Evolutionary conservation across 2,113 vertebrate species (phyloP).

Genomic region (Hystrix cristata): DNA sequence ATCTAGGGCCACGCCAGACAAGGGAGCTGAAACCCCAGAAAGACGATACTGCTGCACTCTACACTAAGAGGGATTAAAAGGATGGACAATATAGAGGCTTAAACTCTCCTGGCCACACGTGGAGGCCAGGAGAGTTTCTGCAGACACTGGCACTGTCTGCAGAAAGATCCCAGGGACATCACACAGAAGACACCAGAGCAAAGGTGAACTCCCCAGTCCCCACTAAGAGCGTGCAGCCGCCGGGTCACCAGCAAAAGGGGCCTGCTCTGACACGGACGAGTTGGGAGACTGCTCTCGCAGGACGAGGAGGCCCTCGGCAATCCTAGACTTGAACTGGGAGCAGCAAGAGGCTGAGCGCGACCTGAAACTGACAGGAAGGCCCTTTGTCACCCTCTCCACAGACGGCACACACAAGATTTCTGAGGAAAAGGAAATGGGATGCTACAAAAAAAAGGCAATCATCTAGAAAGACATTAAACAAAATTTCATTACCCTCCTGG

Average conservation of each 20-base stretch:
- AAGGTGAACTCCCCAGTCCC: background rate
- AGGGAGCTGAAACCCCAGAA: background rate
- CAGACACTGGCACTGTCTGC: background rate
- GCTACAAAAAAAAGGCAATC: conserved; percentile 2
- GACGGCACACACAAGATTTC: background rate
- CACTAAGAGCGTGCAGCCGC: background rate
- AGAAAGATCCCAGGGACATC: background rate
- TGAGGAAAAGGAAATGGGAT: background rate
- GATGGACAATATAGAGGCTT: background rate
- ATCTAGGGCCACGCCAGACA: background rate
- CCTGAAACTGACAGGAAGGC: background rate
- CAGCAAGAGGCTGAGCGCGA: background rate
- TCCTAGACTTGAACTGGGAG: background rate
- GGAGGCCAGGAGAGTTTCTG: too few relatives aligned
- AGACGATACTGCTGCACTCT: background rate
- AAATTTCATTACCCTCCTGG: conserved; percentile 46
- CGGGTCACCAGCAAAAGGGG: background rate
- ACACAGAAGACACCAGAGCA: background rate
- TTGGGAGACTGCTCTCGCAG: background rate
- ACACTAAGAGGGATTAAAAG: background rate
- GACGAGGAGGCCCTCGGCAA: background rate
- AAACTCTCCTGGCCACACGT: background rate
- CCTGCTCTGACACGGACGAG: background rate
- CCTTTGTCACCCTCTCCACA: background rate
- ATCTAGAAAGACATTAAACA: background rate